phyloP scores from a whole-genome alignment of 1,140 invertebrate species.

The Calosoma granatense region DNA sequence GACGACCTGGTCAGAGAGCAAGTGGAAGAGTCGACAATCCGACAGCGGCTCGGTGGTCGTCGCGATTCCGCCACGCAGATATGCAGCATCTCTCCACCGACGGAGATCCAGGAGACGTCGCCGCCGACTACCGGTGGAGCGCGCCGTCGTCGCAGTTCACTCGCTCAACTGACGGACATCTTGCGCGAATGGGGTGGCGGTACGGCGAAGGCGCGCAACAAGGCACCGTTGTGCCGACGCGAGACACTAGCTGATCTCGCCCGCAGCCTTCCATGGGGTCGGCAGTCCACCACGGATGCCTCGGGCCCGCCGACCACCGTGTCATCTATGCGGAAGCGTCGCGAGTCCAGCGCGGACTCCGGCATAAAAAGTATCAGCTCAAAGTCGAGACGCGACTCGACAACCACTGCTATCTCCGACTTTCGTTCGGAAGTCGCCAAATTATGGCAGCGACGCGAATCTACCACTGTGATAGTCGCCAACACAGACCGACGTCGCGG shows the following conservation, averaged over 20 bases:
- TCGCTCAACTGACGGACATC: slow-evolving; percentile 81
- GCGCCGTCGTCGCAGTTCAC: slow-evolving; percentile 64
- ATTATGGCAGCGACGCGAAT: slow-evolving; percentile 54
- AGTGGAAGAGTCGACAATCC: slow-evolving; percentile 71
- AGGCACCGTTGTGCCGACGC: slow-evolving; percentile 62
- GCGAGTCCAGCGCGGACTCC: slow-evolving; percentile 73
- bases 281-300: slow-evolving; percentile 43
- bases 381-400: slow-evolving; percentile 58
- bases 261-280: slow-evolving; percentile 61
- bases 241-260: slow-evolving; percentile 78
- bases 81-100: slow-evolving; percentile 69
- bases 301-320: slow-evolving; percentile 37
- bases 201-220: slow-evolving; percentile 45
- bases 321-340: slow-evolving; percentile 40
- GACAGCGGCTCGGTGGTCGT: slow-evolving; percentile 66
- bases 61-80: slow-evolving; percentile 83
- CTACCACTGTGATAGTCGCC: slow-evolving; percentile 35
- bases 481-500: slow-evolving; percentile 39
- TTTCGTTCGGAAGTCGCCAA: slow-evolving; percentile 60
- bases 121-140: slow-evolving; percentile 42
- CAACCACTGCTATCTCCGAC: slow-evolving; percentile 50
- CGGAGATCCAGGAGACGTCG: slow-evolving; percentile 51
- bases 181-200: slow-evolving; percentile 72
- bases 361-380: slow-evolving; percentile 65
- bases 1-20: slow-evolving; percentile 80